Evolutionary conservation across 2,797 vertebrate species (phyloP), one percentile per base, ranked within the genome.

Genomic region (Amniataba percoides): DNA sequence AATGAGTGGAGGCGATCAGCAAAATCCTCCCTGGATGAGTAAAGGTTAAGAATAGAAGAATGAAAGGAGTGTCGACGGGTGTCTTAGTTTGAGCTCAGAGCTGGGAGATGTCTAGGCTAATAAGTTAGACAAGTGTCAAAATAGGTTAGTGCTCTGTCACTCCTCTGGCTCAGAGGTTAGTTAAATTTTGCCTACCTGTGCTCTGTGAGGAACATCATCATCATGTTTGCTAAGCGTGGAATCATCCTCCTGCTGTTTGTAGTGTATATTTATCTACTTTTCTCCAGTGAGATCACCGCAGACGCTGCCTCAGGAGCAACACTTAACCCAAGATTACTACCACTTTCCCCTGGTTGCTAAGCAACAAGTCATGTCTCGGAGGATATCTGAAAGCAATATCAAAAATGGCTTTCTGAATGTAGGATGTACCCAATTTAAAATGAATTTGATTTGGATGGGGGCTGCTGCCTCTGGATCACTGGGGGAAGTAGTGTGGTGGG

Each of bases 291-390:
- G 63, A 81, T 87, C 70, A 66, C 59, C 7, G 13, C 43, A 53
- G 71, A 60, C 70, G 39, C 46, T 65, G 64, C 80, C 62, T 85
- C 40, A 36, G 64, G 74, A 85, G 76, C 75, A 73, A 85, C 80
- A 68, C 88, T 83, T 84, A 88, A 87, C 86, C 87, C 85, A 81
- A 82, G 88, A 90, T 84, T 85, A 84, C 84, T 82, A 81, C 77
- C 87, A 80, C 71, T 84, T 76, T 86, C 60, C 68, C 68, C 53
- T 5, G 39, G 93, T 94, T 94, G 92, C 94, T 87, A 88, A 82
- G 93, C 91, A 94, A 93, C 93, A 75, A 83, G 90, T 92, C 84
- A 79, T 23, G 67, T 91, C 82, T 92, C 80, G 3, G 18, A 92
- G 87, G 83, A 71, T 77, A 81, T 86, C 81, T 90, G 65, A 87